These are phyloP conservation scores for Erythrocercus mccallii DNA, from an alignment of 2,113 vertebrate genomes.

Conservation along the genomic window DNA sequence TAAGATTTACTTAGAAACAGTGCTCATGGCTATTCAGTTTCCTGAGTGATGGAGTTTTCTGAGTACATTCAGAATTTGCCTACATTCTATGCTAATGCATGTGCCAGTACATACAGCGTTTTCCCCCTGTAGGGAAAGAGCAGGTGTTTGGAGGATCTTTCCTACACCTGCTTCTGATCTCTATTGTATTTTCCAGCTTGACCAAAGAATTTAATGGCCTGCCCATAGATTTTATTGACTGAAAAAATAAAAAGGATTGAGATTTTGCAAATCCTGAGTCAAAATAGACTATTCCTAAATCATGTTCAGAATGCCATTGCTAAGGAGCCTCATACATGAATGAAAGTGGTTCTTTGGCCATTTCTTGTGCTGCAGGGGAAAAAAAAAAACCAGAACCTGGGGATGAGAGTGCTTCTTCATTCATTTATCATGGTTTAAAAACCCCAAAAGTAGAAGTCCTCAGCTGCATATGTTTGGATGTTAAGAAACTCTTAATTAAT, in stretches of 20 bases:
- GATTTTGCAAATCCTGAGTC: not conserved
- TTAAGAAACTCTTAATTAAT: not conserved
- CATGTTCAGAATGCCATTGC: not conserved
- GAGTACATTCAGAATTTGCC: conserved; percentile 14
- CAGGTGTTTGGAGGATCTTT: not conserved
- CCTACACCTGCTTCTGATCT: not conserved
- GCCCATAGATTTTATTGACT: not conserved
- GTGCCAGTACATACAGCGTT: not conserved
- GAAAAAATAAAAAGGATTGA: not conserved
- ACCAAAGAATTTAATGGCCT: not conserved
- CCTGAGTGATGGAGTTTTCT: conserved; percentile 64
- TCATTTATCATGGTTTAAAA: not conserved
- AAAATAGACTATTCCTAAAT: not conserved
- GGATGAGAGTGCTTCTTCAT: not conserved
- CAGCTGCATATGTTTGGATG: not conserved
- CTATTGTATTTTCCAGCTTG: not conserved
- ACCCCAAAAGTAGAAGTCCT: not conserved
- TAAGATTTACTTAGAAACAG: conserved; percentile 91
- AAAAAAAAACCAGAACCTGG: rapidly evolving
- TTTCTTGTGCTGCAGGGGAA: not conserved
- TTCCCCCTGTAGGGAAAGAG: not conserved
- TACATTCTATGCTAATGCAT: not conserved
- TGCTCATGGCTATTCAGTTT: conserved; percentile 77
- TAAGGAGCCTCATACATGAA: not conserved
- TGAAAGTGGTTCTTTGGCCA: not conserved